Evolutionary conservation across 1,140 invertebrate genomes (phyloP).

Genomic region (Dendrolimus kikuchii): DNA sequence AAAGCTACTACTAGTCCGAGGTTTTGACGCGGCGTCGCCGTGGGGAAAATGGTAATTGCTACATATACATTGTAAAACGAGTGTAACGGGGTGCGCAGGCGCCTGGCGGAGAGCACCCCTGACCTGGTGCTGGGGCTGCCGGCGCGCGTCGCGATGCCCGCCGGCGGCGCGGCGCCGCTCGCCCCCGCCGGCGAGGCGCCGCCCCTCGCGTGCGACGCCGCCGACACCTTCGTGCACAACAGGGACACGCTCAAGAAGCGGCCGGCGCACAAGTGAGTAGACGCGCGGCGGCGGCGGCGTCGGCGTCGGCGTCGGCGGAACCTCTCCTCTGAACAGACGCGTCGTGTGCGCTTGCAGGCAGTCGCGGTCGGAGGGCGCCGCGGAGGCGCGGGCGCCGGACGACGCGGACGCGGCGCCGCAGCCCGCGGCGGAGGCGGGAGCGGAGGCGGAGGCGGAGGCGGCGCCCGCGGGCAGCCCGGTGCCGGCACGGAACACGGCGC

Average conservation of each 20-base stretch:
- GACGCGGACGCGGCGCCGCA: conserved; percentile 17
- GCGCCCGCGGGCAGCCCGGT: conserved; percentile 59
- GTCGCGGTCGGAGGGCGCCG: conserved; percentile 8
- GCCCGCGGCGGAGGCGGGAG: conserved; percentile 73
- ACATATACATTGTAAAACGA: background rate
- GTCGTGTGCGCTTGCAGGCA: background rate
- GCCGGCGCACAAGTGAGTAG: conserved; percentile 23
- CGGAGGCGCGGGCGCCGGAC: conserved; percentile 31
- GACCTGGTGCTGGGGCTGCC: conserved; percentile 93
- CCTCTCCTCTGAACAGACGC: background rate
- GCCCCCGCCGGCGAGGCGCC: conserved; percentile 16
- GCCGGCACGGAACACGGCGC: conserved; percentile 73
- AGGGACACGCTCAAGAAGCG: conserved; percentile 49
- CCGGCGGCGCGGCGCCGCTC: conserved; percentile 16
- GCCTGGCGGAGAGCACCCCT: conserved; percentile 73
- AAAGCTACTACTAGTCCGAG: no score
- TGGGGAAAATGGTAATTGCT: background rate
- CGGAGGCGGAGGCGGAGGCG: conserved; percentile 2
- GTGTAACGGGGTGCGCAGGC: background rate
- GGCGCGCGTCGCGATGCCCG: conserved; percentile 14
- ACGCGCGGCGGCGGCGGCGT: conserved; percentile 3
- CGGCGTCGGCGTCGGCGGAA: no score
- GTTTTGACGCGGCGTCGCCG: no score
- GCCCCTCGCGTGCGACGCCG: conserved; percentile 25
- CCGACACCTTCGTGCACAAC: conserved; percentile 49